Percentiles rank a stretch among this genome's conserved stretches.
Evolutionary conservation across 2,888 invertebrate genomes (phyloP).

Genomic region (Antitype chi): DNA sequence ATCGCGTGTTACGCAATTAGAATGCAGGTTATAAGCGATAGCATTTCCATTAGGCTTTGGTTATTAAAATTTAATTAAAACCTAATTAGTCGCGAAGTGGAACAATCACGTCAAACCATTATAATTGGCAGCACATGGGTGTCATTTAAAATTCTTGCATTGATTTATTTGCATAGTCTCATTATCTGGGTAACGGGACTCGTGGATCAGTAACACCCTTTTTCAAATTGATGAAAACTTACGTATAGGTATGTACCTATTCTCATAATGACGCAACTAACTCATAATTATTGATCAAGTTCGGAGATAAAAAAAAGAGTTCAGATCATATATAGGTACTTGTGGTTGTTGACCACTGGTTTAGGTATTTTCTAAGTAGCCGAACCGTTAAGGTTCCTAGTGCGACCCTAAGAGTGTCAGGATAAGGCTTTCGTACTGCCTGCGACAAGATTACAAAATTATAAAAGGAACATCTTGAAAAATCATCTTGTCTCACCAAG

Average conservation of each 20-base stretch:
- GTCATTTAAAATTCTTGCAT: constrained; percentile 8
- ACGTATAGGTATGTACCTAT: background rate
- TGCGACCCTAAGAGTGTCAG: background rate
- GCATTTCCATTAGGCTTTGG: background rate
- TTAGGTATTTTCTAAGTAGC: no score
- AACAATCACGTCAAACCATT: constrained; percentile 9
- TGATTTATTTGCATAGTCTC: background rate
- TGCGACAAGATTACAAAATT: background rate
- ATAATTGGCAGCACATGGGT: constrained; percentile 8
- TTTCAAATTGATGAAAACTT: background rate
- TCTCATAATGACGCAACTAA: background rate
- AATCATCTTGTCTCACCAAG: background rate
- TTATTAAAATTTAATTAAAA: constrained; percentile 32
- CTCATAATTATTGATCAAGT: no score
- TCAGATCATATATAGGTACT: no score
- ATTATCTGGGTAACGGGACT: no score
- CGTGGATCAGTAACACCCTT: background rate
- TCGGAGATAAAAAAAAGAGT: no score
- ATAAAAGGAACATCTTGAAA: background rate
- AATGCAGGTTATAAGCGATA: background rate
- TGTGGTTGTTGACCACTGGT: no score
- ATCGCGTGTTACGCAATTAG: no score
- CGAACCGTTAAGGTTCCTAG: background rate
- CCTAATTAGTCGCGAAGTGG: constrained; percentile 12
- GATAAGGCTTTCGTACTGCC: background rate